Evolutionary conservation across 2,888 invertebrate species (phyloP).

Genomic region (Andrena bicolor): DNA sequence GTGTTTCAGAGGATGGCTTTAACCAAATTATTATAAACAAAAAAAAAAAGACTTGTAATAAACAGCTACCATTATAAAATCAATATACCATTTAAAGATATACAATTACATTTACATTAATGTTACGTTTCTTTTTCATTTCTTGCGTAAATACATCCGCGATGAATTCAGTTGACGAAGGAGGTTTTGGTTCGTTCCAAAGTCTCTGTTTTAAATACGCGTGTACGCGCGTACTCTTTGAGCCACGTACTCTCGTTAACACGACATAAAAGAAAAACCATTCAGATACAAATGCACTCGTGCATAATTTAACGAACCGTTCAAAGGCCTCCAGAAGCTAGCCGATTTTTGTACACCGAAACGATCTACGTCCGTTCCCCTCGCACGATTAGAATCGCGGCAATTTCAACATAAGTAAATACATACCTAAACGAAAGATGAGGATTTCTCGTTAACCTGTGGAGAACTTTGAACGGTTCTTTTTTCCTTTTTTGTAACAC

Average conservation of each 20-base stretch:
- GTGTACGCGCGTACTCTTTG: conserved; percentile 2
- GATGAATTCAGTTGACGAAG: conserved; percentile 31
- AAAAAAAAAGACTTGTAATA: conserved; percentile 51
- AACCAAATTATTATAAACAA: conserved; percentile 55
- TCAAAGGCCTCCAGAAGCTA: conserved; percentile 41
- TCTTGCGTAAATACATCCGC: conserved; percentile 39
- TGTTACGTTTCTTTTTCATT: conserved; percentile 45
- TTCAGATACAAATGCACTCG: conserved; percentile 18
- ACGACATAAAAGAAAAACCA: not conserved
- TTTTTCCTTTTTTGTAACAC: not conserved
- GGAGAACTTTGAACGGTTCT: conserved; percentile 43
- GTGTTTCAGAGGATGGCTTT: conserved; percentile 48
- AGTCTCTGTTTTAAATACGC: conserved; percentile 8
- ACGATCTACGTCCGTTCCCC: not conserved
- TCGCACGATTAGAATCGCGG: not conserved
- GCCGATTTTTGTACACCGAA: conserved; percentile 28
- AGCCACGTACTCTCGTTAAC: conserved; percentile 29
- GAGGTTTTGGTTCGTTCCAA: conserved; percentile 35
- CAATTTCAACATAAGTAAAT: conserved; percentile 23
- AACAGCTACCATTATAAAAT: conserved; percentile 71
- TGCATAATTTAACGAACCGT: conserved; percentile 38
- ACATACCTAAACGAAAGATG: not conserved
- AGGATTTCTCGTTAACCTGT: not conserved
- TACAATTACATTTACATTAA: conserved; percentile 68
- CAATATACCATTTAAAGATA: conserved; percentile 64